phyloP scores from a whole-genome alignment of 2,888 invertebrate species.

The Heliconius cydno region DNA sequence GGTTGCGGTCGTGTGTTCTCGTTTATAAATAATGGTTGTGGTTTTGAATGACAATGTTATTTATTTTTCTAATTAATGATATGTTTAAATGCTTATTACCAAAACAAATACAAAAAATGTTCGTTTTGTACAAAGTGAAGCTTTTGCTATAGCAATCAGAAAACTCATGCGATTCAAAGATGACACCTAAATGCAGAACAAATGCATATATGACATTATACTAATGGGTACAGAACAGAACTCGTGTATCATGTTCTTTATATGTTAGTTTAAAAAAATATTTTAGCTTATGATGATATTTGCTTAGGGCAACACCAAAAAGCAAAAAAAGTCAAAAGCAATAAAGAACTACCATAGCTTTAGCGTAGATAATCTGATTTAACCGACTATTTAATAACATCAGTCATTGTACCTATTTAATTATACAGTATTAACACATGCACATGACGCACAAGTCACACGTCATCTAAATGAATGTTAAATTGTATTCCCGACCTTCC shows the following conservation, averaged over 20 bases:
- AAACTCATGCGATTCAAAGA: background rate
- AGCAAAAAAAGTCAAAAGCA: no score
- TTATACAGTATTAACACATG: background rate
- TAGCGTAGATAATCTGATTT: background rate
- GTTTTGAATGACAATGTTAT: constrained; percentile 26
- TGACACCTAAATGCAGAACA: background rate
- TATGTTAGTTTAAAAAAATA: background rate
- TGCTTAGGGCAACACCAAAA: background rate
- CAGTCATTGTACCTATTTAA: background rate
- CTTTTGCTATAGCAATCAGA: background rate
- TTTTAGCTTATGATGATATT: background rate
- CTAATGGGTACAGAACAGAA: no score
- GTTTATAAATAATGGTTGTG: constrained; percentile 59
- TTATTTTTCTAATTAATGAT: constrained; percentile 4
- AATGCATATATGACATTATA: background rate
- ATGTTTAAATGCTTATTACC: background rate
- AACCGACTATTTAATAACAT: no score
- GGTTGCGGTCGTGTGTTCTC: constrained; percentile 70
- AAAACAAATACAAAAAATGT: background rate
- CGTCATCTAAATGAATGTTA: background rate
- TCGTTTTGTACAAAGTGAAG: no score
- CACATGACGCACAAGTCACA: background rate
- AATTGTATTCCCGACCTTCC: constrained; percentile 21
- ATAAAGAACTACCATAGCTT: background rate
- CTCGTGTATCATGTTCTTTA: no score